Evolutionary conservation across 2,113 vertebrate species (phyloP), one percentile per base, ranked within the genome.

Genomic region (Struthidea cinerea): DNA sequence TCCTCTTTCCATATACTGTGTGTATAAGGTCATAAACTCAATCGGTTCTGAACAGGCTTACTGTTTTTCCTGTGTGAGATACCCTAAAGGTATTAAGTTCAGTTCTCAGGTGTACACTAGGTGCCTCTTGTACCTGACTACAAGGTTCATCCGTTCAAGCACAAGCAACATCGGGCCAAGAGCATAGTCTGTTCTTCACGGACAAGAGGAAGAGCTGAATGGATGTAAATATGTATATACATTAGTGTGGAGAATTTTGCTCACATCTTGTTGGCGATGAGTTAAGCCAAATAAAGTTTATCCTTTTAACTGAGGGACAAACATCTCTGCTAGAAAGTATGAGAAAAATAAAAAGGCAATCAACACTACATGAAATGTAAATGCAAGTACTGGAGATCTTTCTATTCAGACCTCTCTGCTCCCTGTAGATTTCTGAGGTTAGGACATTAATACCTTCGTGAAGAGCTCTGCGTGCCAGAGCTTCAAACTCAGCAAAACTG

Each of bases 401-500:
- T 81, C 53, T 64, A 24, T 20, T 67, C n/a, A 91, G 49, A 77
- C 7, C 11, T 37, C 61, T 68, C 24, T 73, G 8, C 28, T 57
- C n/a, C 32, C n/a, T 57, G 16, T 28, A 76, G 27, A 85, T 27
- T 56, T 68, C 18, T 46, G 16, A 81, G n/a, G 14, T 91, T 86
- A 90, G 64, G 32, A 65, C 9, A 56, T 57, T 24, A 77, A 44
- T 98, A 99, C 99, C 99, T 99, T 99, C 99, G 13, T 99, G 99
- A 79, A 99, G 97, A 24, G 99, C 99, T 13, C 98, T 98, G 39
- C 99, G 99, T 90, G 99, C 99, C 79, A 99, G 97, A 52, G 99
- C 99, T 96, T 99, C 99, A 92, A 99, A 99, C 97, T 99, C 99
- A 5, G 98, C 98, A 67, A 99, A 99, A 98, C 99, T 99, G 98